Evolutionary conservation across 2,888 invertebrate species (phyloP), one percentile per base, ranked within the genome.

Genomic region (Tetramorium bicarinatum): DNA sequence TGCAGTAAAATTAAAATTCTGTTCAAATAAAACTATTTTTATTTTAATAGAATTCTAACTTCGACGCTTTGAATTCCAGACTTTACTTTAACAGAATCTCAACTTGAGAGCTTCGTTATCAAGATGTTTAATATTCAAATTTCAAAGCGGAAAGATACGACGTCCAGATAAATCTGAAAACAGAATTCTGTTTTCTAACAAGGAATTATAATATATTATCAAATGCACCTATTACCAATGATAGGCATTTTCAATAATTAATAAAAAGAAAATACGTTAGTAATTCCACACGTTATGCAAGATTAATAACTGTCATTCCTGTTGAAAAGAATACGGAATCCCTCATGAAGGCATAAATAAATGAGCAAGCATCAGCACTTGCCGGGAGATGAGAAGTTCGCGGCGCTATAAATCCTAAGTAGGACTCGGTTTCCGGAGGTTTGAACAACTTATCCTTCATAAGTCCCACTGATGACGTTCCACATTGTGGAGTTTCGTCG

Each of bases 361-460:
- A 77, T 21, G 66, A 66, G 15, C 66, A 54, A n/a, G 6, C 54
- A 77, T 77, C 77, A 77, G 25, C 66, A 34, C 76, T 77, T 41
- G 52, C 49, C 8, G 44, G 21, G 34, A 69, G 59, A 66, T 59
- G 47, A 79, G 34, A 47, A 79, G 67, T 69, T 77, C 11, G 54
- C 44, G 29, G 54, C 15, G 56, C 44, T 69, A 69, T 79, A 79
- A 79, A 79, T 69, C 69, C 69, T 69, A 79, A 79, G 56, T 69
- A 69, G 79, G 47, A 38, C 79, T 79, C 69, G 47, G 79, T 59
- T 79, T 79, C 69, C 69, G 79, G 11, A 47, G 79, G 69, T 79
- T 59, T 69, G 7, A 69, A 34, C 77, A 79, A 79, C 69, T 79
- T 67, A 79, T 79, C 69, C 79, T 79, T 59, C 79, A 79, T 59